Base-by-base conservation (phyloP, 2,888 invertebrate genomes). In the Zonitis immaculata region DNA sequence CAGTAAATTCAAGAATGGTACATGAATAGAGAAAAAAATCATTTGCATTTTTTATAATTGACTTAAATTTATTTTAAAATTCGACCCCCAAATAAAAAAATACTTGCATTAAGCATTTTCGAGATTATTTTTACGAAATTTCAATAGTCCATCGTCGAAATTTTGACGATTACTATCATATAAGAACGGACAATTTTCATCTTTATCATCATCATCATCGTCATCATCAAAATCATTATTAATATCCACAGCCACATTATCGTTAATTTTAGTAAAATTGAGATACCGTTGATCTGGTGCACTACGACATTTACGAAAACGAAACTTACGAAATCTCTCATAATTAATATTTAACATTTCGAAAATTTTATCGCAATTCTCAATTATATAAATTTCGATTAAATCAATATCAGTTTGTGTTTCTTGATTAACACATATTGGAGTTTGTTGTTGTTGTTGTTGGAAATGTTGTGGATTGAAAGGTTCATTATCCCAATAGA, bases 341-440 rank as follows among this genome's bases (percentile, higher is more conserved):
- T 88, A 82, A 64, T 89, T 87, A 51, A 90, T 78, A 8, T 89
- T 89, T 43, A 91, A 77, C 30, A 89, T 81, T 32, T 85, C 80
- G 73, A 91, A 79, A 14, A 88, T 88, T 18, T 85, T 81, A 2
- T 84, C 83, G 0, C 89, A 88, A 76, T 91, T 87, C 58, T 86
- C 83, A 67, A 85, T 76, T 39, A 90, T 84, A 73, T 84, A 87
- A 52, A 80, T 79, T 42, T 83, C 82, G 45, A 87, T 78, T 50
- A 80, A 72, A 62, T 83, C 83, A 8, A 65, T 52, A 14, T 80
- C 77, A 3, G 87, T 87, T 74, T 87, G 87, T 9, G 84, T 84
- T 42, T 73, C 71, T 2, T 66, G 68, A 44, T 79, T 76, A 18
- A 54, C 60, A 26, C 35, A 8, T 65, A 49, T 14, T 22, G 20